Percentiles rank a stretch among this genome's conserved stretches.
Evolutionary conservation across 64 coral and sea anemone genomes (phyloP).

Genomic region (Actinia tenebrosa): DNA sequence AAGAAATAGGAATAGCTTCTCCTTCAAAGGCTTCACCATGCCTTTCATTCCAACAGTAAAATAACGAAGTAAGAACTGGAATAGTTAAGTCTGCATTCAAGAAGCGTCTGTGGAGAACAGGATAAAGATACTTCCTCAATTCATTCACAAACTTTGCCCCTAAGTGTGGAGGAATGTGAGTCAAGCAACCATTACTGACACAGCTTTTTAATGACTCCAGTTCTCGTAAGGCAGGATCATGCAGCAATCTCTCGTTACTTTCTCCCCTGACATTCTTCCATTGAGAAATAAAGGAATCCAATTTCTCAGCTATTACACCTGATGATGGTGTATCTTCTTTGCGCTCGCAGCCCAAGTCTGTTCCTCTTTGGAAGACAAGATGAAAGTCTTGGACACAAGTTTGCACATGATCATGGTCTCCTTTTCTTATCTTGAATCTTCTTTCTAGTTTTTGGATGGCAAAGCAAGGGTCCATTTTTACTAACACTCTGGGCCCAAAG

Average conservation of each 20-base stretch:
- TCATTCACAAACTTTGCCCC: conserved; percentile 39
- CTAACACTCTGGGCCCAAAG: conserved; percentile 28
- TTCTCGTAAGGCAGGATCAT: conserved; percentile 41
- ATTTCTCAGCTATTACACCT: conserved; percentile 29
- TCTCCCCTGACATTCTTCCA: conserved; percentile 57
- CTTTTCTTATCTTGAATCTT: conserved; percentile 44
- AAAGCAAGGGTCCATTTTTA: conserved; percentile 45
- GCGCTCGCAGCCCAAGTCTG: conserved; percentile 4
- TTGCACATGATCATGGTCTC: conserved; percentile 30
- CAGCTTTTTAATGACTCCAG: conserved; percentile 20
- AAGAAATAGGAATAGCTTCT: conserved; percentile 17
- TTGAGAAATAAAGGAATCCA: conserved; percentile 37
- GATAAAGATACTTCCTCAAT: conserved; percentile 31
- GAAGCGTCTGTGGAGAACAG: conserved; percentile 44
- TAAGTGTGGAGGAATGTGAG: conserved; percentile 13
- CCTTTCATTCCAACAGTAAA: conserved; percentile 61
- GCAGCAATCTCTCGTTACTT: conserved; percentile 35
- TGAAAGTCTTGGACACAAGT: conserved; percentile 40
- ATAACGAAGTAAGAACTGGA: conserved; percentile 39
- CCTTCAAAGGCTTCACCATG: conserved; percentile 16
- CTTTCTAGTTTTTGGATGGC: conserved; percentile 46
- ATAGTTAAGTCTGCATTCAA: conserved; percentile 51
- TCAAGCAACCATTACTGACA: conserved; percentile 35
- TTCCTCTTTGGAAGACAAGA: conserved; percentile 28
- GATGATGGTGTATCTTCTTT: conserved; percentile 32